A percentile compares a stretch with the other conserved stretches of the same genome.
Evolutionary conservation across 2,113 vertebrate species (phyloP).

Genomic region (Fukomys damarensis): DNA sequence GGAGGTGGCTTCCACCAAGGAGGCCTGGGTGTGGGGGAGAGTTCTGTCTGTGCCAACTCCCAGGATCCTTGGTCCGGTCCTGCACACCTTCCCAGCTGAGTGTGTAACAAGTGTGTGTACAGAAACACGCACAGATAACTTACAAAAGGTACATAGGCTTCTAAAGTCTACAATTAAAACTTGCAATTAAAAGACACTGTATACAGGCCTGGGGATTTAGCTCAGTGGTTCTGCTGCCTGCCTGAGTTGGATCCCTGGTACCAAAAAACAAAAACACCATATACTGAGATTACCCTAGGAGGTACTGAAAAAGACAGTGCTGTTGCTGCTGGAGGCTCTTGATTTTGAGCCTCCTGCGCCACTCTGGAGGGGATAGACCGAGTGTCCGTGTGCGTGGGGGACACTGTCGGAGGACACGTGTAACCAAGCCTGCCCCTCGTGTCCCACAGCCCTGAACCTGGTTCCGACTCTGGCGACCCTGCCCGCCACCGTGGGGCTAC

Average conservation of each 20-base stretch:
- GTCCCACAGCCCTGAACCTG: conserved; percentile 85
- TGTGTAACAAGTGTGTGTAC: not conserved
- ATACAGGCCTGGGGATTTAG: too few relatives aligned
- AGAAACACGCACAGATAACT: not conserved
- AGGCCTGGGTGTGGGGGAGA: too few relatives aligned
- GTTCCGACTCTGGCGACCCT: conserved; percentile 81
- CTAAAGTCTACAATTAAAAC: not conserved
- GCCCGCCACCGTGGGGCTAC: conserved; percentile 86
- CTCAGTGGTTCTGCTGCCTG: too few relatives aligned
- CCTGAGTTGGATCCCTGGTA: too few relatives aligned
- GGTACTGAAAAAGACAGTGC: not conserved
- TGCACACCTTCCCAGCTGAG: not conserved
- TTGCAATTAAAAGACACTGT: not conserved
- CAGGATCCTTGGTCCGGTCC: not conserved
- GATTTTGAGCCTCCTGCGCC: not conserved
- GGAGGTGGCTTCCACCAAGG: too few relatives aligned
- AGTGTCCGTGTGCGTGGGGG: too few relatives aligned
- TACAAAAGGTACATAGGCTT: not conserved
- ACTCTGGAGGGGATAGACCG: too few relatives aligned
- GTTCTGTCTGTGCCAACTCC: too few relatives aligned
- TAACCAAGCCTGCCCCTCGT: conserved; percentile 73
- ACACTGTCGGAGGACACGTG: not conserved
- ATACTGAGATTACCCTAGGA: not conserved
- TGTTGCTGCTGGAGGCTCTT: not conserved
- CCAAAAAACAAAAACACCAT: too few relatives aligned